Evolutionary conservation across 2,888 invertebrate genomes (phyloP).

Genomic region (Elaeidobius kamerunicus): DNA sequence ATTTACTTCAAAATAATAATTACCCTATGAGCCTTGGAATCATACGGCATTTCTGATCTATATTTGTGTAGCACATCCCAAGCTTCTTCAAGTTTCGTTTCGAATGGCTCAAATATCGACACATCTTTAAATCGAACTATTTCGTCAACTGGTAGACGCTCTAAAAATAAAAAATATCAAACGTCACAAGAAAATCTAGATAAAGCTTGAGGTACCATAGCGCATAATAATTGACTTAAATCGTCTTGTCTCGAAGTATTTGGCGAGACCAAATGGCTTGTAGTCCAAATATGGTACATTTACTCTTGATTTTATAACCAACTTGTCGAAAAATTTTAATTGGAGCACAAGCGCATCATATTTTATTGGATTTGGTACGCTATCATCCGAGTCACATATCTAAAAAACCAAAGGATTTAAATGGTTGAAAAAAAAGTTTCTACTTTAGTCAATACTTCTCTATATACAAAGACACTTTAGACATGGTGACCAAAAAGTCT

Average conservation of each 20-base stretch:
- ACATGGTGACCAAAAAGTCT: not conserved
- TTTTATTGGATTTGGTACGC: slow-evolving; percentile 20
- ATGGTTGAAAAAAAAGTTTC: no score
- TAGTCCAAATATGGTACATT: slow-evolving; percentile 33
- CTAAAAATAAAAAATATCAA: slow-evolving; percentile 18
- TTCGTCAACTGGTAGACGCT: slow-evolving; percentile 9
- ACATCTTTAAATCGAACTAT: slow-evolving; percentile 24
- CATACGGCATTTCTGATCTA: slow-evolving; percentile 29
- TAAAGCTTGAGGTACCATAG: slow-evolving; percentile 31
- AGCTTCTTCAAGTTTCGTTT: slow-evolving; percentile 26
- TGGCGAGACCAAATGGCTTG: slow-evolving; percentile 31
- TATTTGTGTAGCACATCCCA: slow-evolving; percentile 26
- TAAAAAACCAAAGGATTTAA: no score
- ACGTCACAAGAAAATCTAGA: no score
- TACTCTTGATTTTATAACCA: slow-evolving; percentile 35
- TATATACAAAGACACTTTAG: not conserved
- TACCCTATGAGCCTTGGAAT: slow-evolving; percentile 17
- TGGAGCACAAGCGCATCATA: slow-evolving; percentile 30
- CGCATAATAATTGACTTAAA: slow-evolving; percentile 28
- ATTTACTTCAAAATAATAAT: no score
- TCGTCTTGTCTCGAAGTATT: slow-evolving; percentile 32
- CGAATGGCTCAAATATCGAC: slow-evolving; percentile 30
- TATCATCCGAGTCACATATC: slow-evolving; percentile 29
- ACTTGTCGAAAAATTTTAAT: slow-evolving; percentile 32
- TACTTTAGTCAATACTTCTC: no score